Evolutionary conservation across 1,140 invertebrate genomes (phyloP).

Genomic region (Mactra quadrangularis): DNA sequence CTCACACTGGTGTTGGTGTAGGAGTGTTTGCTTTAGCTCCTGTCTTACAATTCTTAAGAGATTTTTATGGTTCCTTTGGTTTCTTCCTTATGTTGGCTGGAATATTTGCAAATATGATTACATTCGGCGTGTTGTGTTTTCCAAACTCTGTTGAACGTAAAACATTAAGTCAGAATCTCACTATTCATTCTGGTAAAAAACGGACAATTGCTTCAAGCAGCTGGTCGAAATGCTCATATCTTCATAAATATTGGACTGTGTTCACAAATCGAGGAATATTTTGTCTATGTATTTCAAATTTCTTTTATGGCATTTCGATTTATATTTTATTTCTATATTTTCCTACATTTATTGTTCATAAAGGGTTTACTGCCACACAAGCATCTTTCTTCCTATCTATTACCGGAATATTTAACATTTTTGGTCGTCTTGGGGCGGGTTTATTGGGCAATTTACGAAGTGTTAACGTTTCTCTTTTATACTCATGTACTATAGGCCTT

Average conservation of each 20-base stretch:
- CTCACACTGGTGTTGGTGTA: constrained; percentile 6
- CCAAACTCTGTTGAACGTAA: constrained; percentile 8
- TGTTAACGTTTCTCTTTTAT: not conserved
- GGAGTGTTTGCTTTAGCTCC: constrained; percentile 24
- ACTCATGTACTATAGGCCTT: not conserved
- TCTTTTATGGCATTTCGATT: not conserved
- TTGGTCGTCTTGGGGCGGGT: constrained; percentile 2
- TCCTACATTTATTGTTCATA: constrained; percentile 5
- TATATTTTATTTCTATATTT: constrained; percentile 29
- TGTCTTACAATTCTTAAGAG: not conserved
- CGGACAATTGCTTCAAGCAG: not conserved
- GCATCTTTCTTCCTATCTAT: constrained; percentile 15
- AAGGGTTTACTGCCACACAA: not conserved
- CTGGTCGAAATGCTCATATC: not conserved
- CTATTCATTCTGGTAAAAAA: too few relatives aligned
- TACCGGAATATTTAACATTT: not conserved
- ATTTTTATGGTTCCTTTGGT: constrained; percentile 19
- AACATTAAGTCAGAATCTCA: not conserved
- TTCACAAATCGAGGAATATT: constrained; percentile 5
- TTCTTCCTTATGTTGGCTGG: constrained; percentile 28
- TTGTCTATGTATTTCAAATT: constrained; percentile 15
- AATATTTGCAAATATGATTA: constrained; percentile 1
- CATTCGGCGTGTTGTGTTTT: constrained; percentile 23
- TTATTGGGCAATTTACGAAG: not conserved
- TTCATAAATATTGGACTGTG: constrained; percentile 2